Evolutionary conservation across 23 tunicate genomes (phyloP).

Genomic region (Halocynthia roretzi): DNA sequence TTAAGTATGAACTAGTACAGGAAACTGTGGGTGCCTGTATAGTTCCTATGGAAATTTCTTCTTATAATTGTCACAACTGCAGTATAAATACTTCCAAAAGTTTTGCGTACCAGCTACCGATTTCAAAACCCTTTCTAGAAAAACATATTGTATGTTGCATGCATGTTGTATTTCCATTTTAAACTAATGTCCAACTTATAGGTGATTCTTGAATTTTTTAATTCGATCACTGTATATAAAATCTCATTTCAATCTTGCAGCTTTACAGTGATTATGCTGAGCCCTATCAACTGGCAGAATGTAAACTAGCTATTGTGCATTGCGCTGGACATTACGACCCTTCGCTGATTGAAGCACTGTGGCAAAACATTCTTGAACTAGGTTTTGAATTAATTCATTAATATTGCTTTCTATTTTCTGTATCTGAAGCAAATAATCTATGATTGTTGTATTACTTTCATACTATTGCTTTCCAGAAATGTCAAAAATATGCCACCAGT

Average conservation of each 20-base stretch:
- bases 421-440: background rate
- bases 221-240: background rate
- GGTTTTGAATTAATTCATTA: constrained; percentile 24
- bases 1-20: no score
- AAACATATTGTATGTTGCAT: no score
- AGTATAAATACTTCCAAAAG: no score
- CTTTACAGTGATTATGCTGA: constrained; percentile 90
- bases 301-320: constrained; percentile 82
- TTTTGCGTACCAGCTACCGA: no score
- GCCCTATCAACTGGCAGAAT: constrained; percentile 84
- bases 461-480: constrained; percentile 15
- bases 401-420: background rate
- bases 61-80: no score
- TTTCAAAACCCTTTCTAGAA: no score
- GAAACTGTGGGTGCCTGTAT: no score
- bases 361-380: constrained; percentile 95
- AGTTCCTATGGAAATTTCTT: no score
- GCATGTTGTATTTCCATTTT: no score
- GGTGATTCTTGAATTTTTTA: no score
- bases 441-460: background rate
- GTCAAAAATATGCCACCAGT: constrained; percentile 2
- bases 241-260: constrained; percentile 20
- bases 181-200: no score
- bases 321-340: constrained; percentile 95
- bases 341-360: constrained; percentile 70